Conservation (phyloP, 1,140 invertebrate species). For the Bemisia tabaci region DNA sequence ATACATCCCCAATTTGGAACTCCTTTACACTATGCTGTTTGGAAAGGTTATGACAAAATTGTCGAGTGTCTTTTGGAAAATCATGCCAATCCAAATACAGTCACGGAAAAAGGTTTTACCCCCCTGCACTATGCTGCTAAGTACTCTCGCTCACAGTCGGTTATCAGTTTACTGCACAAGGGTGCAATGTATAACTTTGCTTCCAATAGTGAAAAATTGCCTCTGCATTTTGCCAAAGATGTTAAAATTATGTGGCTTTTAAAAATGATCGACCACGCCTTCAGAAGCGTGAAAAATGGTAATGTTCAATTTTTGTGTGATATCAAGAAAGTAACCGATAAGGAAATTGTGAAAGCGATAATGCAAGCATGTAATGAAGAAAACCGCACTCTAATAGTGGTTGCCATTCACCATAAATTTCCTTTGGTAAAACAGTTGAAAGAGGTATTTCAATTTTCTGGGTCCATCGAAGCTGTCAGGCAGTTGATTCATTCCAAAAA, state of each 20-base stretch:
- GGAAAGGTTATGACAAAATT: constrained; percentile 81
- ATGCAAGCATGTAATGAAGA: neutral
- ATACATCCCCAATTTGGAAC: constrained; percentile 11
- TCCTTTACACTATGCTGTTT: constrained; percentile 33
- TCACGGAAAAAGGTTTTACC: constrained; percentile 32
- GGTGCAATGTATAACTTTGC: too few species aligned
- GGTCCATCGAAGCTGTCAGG: neutral
- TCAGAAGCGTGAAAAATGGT: neutral
- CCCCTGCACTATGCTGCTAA: too few species aligned
- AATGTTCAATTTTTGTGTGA: neutral
- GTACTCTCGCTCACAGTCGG: neutral
- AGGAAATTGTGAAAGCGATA: neutral
- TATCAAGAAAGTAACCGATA: neutral
- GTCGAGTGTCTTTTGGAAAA: constrained; percentile 71
- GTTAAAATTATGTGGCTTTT: neutral
- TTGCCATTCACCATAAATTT: too few species aligned
- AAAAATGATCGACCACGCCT: neutral
- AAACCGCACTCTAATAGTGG: neutral
- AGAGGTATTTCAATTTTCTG: neutral
- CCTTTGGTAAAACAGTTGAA: constrained; percentile 1
- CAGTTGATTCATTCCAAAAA: neutral
- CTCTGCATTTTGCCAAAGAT: too few species aligned
- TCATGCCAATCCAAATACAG: too few species aligned
- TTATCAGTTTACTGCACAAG: too few species aligned
- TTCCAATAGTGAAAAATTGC: too few species aligned